Base-by-base conservation (phyloP, 2,888 invertebrate genomes). In the Poecilus cupreus region DNA sequence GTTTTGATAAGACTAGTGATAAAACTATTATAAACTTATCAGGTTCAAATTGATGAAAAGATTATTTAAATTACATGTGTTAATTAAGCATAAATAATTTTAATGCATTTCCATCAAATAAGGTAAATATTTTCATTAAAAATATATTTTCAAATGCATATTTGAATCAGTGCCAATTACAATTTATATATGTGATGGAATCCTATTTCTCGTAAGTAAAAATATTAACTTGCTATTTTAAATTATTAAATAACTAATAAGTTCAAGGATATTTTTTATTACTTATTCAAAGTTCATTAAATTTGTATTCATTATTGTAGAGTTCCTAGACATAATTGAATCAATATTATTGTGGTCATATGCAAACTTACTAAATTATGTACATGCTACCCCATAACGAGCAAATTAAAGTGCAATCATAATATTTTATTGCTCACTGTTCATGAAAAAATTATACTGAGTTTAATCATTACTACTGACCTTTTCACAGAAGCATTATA, bases 111-210 rank as follows among this genome's bases (percentile, higher is more conserved):
- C 46, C 37, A 22, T 68, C 64, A 18, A 68, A 68, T 37, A 68
- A 68, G 64, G 64, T 68, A 68, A 68, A 68, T 11, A 68, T 16
- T 68, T 68, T 68, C 37, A 37, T 68, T 32, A 37, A 18, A 68
- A 68, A 18, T 18, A 37, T 37, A 37, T 68, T 68, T 68, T 37
- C 64, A 11, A 68, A 16, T 37, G 37, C 64, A 37, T 68, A 68
- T 68, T 68, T 68, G 64, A 68, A 68, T 8, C 37, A 18, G 16
- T 68, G 64, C 64, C 64, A 68, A 37, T 60, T 26, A 51, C 16
- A 51, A 37, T 37, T 68, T 68, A 68, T 37, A 16, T 39, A 68
- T 37, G 6, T 16, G 37, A 68, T 20, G 37, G 13, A 68, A 37
- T 68, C 20, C 37, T 6, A 64, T 64, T 32, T 64, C 64, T 64